Conservation (phyloP, 2,797 vertebrate species). For the Sebastes matsubarae region DNA sequence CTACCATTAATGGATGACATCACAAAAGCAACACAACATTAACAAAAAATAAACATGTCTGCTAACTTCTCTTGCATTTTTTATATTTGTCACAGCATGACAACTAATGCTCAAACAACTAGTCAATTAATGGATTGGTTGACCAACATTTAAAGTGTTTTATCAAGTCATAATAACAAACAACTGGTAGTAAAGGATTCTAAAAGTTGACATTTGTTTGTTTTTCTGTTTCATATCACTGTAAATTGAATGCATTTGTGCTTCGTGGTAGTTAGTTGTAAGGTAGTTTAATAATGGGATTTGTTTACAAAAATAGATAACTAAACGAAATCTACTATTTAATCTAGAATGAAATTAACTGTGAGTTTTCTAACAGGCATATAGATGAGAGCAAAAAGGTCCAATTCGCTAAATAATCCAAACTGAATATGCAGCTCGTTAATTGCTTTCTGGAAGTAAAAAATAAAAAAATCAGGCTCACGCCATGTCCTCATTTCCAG, state of each 20-base stretch:
- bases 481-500: slow-evolving; percentile 68
- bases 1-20: neutral
- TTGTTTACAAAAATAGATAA: neutral
- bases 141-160: neutral
- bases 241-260: neutral
- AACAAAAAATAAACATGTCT: neutral
- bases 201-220: neutral
- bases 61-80: neutral
- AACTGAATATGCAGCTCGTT: neutral
- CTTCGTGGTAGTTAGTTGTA: neutral
- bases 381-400: neutral
- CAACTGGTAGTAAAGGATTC: neutral
- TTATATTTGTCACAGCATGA: neutral
- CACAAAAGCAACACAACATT: too few relatives aligned
- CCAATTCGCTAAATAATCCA: neutral
- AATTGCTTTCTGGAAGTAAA: slow-evolving; percentile 6
- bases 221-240: neutral
- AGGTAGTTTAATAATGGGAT: neutral
- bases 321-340: neutral
- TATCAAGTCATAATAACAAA: neutral
- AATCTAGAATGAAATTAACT: neutral
- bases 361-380: neutral
- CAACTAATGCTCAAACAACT: neutral
- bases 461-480: neutral
- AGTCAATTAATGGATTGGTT: neutral